Base-by-base conservation (phyloP, 2,797 vertebrate genomes). In the Acropternis orthonyx region DNA sequence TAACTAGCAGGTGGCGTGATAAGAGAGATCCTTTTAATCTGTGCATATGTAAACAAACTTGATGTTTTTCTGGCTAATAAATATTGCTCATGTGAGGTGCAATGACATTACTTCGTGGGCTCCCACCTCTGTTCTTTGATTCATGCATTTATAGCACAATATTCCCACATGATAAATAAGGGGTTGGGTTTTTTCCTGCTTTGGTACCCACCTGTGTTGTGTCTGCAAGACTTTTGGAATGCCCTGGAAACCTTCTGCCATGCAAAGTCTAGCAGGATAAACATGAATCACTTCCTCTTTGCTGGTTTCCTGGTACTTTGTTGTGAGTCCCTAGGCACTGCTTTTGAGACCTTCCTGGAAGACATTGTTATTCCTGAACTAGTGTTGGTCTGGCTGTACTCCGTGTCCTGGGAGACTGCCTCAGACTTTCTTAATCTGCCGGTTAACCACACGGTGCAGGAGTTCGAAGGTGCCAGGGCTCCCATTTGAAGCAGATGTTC, bases 341-440 rank as follows among this genome's bases (percentile, higher is more conserved):
- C 7, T 72, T 83, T 78, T 72, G 79, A 92, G 81, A 85, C 14
- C 76, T 84, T 94, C 73, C 62, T 84, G 85, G 82, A 85, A 91
- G 88, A 77, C n/a, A n/a, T 39, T 65, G 37, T 71, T 88, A 73
- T 89, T 96, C 75, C 55, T 56, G 67, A 84, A 43, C 43, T 72
- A 68, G n/a, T 67, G 77, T 68, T 51, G 28, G 30, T 72, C 79
- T 89, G 79, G 46, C 82, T 67, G 82, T 86, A 68, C 56, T 83
- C 77, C 0, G 2, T 67, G 61, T 77, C 81, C 75, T 83, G 69
- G 51, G 79, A 91, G 61, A 43, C 54, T 54, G 27, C 15, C 61
- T 28, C 30, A 86, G 76, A 34, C 26, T 20, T 44, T 87, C n/a
- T 48, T 84, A 37, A 68, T 72, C 66, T 34, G 9, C 14, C 72